A percentile compares a stretch with the other conserved stretches of the same genome.
phyloP scores from a whole-genome alignment of 2,113 vertebrate species.

The Talpa occidentalis region DNA sequence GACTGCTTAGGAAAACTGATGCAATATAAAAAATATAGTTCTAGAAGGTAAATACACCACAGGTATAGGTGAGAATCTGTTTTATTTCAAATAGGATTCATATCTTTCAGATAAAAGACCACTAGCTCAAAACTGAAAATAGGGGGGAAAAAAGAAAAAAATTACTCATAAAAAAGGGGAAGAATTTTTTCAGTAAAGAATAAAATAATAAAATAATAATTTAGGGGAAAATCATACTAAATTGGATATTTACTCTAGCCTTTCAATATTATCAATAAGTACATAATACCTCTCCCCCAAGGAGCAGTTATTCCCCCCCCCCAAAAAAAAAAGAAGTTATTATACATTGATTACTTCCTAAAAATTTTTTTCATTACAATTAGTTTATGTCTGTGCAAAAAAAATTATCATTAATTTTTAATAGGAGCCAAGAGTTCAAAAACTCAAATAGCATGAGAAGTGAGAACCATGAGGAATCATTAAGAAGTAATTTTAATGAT shows the following conservation, averaged over 20 bases:
- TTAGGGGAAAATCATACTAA: slow-evolving; percentile 22
- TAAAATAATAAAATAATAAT: slow-evolving; percentile 45
- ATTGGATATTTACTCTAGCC: neutral
- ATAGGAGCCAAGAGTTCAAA: slow-evolving; percentile 56
- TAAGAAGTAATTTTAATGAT: slow-evolving; percentile 54
- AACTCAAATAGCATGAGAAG: slow-evolving; percentile 26
- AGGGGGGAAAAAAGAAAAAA: neutral
- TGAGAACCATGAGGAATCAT: neutral
- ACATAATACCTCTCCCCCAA: neutral
- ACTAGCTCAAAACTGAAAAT: slow-evolving; percentile 5
- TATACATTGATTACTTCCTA: slow-evolving; percentile 30
- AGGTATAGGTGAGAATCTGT: slow-evolving; percentile 29
- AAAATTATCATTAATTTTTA: slow-evolving; percentile 54
- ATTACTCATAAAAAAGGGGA: neutral
- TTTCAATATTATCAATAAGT: neutral
- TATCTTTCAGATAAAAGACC: slow-evolving; percentile 34
- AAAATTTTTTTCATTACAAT: slow-evolving; percentile 35
- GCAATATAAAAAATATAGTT: slow-evolving; percentile 30
- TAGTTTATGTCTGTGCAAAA: slow-evolving; percentile 13
- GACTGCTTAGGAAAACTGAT: slow-evolving; percentile 3
- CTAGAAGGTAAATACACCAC: neutral
- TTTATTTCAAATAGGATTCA: slow-evolving; percentile 5
- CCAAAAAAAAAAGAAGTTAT: neutral
- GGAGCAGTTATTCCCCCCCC: neutral
- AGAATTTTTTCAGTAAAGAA: slow-evolving; percentile 33